A percentile compares a stretch with the other conserved stretches of the same genome.
Evolutionary conservation across 2,113 vertebrate species (phyloP).

Genomic region (Butorides virescens): DNA sequence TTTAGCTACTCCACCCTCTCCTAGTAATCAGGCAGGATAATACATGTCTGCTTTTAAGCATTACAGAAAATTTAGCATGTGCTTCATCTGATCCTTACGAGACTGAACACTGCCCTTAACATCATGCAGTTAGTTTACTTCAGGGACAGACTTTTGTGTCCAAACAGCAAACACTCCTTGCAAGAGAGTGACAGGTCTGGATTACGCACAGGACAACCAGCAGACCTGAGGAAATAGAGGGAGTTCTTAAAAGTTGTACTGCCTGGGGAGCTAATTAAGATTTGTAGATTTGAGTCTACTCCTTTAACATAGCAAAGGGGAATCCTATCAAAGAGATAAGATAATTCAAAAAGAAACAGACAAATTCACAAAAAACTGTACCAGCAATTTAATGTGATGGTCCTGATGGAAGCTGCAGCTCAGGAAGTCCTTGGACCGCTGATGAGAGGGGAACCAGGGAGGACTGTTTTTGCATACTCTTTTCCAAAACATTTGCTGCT

Average conservation of each 20-base stretch:
- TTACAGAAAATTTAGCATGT: background rate
- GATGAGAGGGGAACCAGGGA: background rate
- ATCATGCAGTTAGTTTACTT: background rate
- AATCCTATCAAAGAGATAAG: background rate
- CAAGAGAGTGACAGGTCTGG: background rate
- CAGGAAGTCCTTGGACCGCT: background rate
- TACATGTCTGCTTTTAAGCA: background rate
- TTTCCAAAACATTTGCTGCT: background rate
- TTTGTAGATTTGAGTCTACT: background rate
- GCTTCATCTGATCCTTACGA: background rate
- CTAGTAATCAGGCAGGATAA: background rate
- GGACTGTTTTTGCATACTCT: background rate
- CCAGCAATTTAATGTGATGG: background rate
- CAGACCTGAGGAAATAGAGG: background rate
- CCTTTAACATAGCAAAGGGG: background rate
- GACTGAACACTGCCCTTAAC: background rate
- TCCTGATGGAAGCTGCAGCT: background rate
- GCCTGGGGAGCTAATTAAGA: background rate
- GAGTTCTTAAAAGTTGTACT: background rate
- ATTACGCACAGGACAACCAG: background rate
- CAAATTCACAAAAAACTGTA: background rate
- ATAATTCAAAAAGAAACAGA: background rate
- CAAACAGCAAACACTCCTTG: background rate
- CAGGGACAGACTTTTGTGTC: background rate
- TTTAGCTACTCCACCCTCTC: constrained; percentile 12